Conservation (phyloP, 2,113 vertebrate genomes). For the Sminthopsis crassicaudata region DNA sequence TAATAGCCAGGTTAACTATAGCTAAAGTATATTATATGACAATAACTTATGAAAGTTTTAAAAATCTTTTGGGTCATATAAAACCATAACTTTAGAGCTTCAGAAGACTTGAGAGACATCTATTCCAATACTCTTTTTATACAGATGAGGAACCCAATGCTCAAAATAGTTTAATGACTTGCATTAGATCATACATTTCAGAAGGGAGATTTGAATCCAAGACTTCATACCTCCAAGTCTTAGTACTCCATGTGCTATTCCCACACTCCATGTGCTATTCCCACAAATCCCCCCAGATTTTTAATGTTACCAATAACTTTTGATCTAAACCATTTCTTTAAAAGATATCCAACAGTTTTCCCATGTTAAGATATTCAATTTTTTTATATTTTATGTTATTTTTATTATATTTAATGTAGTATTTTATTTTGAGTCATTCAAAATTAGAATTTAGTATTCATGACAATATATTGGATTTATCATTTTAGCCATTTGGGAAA, state of each 20-base stretch:
- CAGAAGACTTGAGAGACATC: neutral
- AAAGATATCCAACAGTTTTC: neutral
- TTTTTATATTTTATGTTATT: no score
- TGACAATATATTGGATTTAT: neutral
- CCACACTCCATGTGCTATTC: neutral
- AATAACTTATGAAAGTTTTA: neutral
- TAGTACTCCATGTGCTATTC: neutral
- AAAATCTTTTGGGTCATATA: slow-evolving; percentile 3
- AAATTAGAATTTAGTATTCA: neutral
- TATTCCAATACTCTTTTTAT: neutral
- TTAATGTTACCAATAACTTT: neutral
- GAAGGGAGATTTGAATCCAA: neutral
- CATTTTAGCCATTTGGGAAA: neutral
- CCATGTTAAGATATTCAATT: neutral
- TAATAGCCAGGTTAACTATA: slow-evolving; percentile 8
- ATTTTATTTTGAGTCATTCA: slow-evolving; percentile 34
- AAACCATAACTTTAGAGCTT: neutral
- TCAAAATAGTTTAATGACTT: neutral
- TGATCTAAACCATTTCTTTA: neutral
- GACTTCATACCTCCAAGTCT: neutral
- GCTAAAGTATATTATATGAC: neutral
- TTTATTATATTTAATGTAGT: neutral
- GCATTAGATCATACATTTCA: neutral
- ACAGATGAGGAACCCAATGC: neutral
- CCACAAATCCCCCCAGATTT: neutral